phyloP scores from a whole-genome alignment of 2,888 invertebrate species.

The Chloromyia formosa region DNA sequence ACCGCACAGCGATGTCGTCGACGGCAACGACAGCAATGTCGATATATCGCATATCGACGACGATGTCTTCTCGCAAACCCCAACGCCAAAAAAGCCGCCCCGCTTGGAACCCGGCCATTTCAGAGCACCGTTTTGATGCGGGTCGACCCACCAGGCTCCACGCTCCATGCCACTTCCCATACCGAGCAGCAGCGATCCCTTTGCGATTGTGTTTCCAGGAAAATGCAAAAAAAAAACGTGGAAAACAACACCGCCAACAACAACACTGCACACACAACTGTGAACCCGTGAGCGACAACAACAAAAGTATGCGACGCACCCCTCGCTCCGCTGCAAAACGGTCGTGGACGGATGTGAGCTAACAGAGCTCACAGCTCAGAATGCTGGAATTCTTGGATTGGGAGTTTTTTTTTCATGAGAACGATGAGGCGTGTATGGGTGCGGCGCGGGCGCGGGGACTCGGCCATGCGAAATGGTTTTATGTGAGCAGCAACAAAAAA shows the following conservation, averaged over 20 bases:
- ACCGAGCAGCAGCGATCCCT: neutral
- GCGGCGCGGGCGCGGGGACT: neutral
- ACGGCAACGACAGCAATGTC: neutral
- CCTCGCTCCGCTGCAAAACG: neutral
- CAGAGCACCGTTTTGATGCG: neutral
- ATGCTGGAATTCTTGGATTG: conserved; percentile 39
- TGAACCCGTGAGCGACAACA: conserved; percentile 22
- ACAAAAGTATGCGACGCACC: neutral
- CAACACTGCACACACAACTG: conserved; percentile 32
- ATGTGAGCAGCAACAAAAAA: conserved; percentile 38
- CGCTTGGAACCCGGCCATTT: neutral
- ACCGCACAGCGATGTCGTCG: conserved; percentile 24
- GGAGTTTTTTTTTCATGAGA: conserved; percentile 12
- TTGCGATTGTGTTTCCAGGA: conserved; percentile 1
- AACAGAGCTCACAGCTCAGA: neutral
- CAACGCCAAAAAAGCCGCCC: neutral
- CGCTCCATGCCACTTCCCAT: neutral
- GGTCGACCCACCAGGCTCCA: conserved; percentile 2
- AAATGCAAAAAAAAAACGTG: conserved; percentile 14
- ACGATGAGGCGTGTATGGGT: neutral
- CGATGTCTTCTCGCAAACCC: neutral
- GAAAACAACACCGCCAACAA: conserved; percentile 22
- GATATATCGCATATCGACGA: neutral
- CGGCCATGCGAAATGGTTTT: conserved; percentile 32
- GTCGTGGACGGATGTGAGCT: neutral